Base-by-base conservation (phyloP, 2,888 invertebrate genomes). In the Polydrusus cervinus region DNA sequence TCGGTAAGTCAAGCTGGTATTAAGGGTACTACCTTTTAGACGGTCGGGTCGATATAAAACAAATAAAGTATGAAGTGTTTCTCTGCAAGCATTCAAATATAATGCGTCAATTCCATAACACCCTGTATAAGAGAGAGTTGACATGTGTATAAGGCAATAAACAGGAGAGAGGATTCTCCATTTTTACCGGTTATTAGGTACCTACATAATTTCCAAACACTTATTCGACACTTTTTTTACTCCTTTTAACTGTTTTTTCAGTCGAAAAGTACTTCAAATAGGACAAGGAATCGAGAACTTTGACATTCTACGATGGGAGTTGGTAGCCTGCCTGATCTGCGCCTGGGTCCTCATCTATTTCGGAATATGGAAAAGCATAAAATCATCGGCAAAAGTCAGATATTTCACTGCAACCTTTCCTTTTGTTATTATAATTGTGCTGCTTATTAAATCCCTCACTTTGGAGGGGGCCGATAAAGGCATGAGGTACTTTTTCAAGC, bases 331-430 rank as follows among this genome's bases (percentile, higher is more conserved):
- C 84, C 90, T 98, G 71, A 90, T 97, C 67, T 93, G 95, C 82
- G 96, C 97, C 78, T 98, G 98, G 98, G 90, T 97, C 78, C 89
- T 98, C 82, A 96, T 98, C 69, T 98, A 98, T 88, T 96, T 98
- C 87, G 96, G 97, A 80, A 93, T 98, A 65, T 98, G 97, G 96
- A 98, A 97, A 88, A 97, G 97, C 78, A 95, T 97, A 75, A 95
- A 95, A 86, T 96, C 97, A n/a, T 97, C 97, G 64, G 95, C 95
- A 43, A 93, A 93, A 89, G 92, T 97, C 68, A 93, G 97, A 80
- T 97, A 97, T 87, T 93, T 97, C 85, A 97, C 97, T 34, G 97
- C 97, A 51, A 97, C 97, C 16, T 92, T 97, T 80, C 97, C 97
- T 5, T 97, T 97, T 87, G 87, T 97, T 65, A 90, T 97, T 78